These are phyloP conservation scores for Pterois miles DNA, from an alignment of 2,797 vertebrate species.

Conservation along the genomic window DNA sequence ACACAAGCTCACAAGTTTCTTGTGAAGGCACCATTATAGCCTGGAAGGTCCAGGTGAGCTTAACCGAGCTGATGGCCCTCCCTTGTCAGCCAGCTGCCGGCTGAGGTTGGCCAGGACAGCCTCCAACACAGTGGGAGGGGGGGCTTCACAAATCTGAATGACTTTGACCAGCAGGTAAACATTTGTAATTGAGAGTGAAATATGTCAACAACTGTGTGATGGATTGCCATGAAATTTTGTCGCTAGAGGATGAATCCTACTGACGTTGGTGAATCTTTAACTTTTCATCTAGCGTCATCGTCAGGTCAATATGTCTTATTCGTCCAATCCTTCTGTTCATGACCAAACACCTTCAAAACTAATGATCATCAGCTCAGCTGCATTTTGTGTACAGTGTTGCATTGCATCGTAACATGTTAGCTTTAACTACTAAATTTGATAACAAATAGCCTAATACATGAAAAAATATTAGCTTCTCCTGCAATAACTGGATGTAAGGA, in stretches of 20 bases:
- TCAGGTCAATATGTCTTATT: neutral
- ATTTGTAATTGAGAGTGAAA: neutral
- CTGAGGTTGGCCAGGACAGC: no score
- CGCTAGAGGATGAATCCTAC: neutral
- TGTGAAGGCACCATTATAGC: no score
- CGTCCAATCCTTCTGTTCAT: neutral
- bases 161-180: neutral
- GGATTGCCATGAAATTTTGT: neutral
- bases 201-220: neutral
- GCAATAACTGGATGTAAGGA: neutral
- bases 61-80: no score
- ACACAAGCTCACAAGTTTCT: no score
- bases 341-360: neutral
- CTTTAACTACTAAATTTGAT: no score
- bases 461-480: no score
- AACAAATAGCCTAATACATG: no score
- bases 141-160: no score
- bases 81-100: no score
- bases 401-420: neutral
- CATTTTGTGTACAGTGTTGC: neutral
- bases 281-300: neutral
- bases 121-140: no score
- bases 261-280: no score
- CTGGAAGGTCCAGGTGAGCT: no score
- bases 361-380: neutral